phyloP scores from a whole-genome alignment of 2,797 vertebrate species.

The Sternotherus odoratus region DNA sequence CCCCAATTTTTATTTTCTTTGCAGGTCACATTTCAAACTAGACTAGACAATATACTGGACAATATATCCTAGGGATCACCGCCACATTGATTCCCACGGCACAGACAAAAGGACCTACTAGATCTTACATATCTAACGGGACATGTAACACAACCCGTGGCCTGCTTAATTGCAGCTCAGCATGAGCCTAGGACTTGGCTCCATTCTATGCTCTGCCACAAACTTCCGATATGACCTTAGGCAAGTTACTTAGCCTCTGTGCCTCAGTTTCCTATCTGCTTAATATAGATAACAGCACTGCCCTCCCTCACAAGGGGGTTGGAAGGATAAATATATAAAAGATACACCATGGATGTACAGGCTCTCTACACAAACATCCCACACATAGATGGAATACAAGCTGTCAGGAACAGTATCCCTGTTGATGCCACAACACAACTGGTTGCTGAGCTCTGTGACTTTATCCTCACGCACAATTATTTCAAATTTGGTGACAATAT shows the following conservation, averaged over 20 bases:
- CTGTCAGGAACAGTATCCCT: too few relatives aligned
- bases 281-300: background rate
- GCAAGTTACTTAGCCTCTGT: background rate
- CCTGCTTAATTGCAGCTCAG: background rate
- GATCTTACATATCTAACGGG: background rate
- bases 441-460: too few relatives aligned
- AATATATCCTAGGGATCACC: background rate
- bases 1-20: background rate
- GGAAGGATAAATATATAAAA: background rate
- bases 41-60: rapidly evolving
- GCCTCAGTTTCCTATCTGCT: background rate
- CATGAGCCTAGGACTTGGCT: background rate
- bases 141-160: background rate
- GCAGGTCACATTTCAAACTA: background rate
- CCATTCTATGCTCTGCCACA: background rate
- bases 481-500: too few relatives aligned
- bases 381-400: too few relatives aligned
- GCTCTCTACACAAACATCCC: too few relatives aligned
- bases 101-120: background rate
- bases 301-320: background rate
- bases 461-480: too few relatives aligned
- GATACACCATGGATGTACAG: too few relatives aligned
- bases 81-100: background rate
- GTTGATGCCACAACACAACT: too few relatives aligned
- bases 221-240: background rate